phyloP scores from a whole-genome alignment of 2,797 vertebrate species.

The Sitta carolinensis region DNA sequence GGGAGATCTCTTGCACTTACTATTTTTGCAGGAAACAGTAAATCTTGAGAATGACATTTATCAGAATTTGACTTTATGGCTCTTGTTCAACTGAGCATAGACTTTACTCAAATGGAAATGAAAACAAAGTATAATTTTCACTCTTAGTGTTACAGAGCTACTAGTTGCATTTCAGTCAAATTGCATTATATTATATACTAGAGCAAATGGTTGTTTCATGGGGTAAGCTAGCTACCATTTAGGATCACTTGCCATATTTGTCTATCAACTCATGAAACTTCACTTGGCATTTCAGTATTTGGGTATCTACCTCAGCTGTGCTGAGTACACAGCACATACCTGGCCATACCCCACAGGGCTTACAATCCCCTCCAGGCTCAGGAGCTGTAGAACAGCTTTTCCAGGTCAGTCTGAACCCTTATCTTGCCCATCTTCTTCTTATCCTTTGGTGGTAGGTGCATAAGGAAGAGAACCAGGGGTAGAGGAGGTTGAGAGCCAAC shows the following conservation, averaged over 20 bases:
- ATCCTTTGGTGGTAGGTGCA: accelerated
- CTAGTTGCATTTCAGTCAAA: neutral
- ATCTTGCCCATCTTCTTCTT: neutral
- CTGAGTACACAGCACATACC: neutral
- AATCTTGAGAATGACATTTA: constrained; percentile 25
- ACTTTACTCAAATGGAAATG: constrained; percentile 25
- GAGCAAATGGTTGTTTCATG: neutral
- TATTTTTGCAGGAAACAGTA: constrained; percentile 39
- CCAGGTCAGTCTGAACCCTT: neutral
- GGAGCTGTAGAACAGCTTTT: neutral
- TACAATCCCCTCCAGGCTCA: neutral
- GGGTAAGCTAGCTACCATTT: neutral
- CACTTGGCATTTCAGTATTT: neutral
- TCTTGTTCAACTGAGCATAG: neutral
- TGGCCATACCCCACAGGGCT: neutral
- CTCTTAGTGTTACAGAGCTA: neutral
- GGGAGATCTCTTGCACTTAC: neutral
- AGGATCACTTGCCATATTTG: neutral
- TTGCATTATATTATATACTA: neutral
- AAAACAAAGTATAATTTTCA: constrained; percentile 13
- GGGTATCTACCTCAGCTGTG: neutral
- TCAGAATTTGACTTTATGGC: constrained; percentile 2
- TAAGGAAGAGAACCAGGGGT: neutral
- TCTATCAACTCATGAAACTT: neutral
- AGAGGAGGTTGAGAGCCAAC: neutral